Evolutionary conservation across 1,140 invertebrate species (phyloP).

Genomic region (Philopotamus ludificatus): DNA sequence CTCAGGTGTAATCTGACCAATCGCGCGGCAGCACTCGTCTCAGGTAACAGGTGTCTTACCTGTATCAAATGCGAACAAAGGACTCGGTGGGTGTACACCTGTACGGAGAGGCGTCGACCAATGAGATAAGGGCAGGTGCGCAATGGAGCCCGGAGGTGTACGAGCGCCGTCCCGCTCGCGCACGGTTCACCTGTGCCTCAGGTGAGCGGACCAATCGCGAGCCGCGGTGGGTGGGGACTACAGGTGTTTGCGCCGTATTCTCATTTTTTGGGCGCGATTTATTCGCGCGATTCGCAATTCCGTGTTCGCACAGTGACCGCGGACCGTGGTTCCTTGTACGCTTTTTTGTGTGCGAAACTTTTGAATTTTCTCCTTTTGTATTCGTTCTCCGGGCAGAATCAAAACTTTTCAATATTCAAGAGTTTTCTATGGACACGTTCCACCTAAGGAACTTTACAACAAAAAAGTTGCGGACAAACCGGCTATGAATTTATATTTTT

Average conservation of each 20-base stretch:
- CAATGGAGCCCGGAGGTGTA: neutral
- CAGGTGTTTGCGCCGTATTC: too few relatives aligned
- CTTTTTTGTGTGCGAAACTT: slow-evolving; percentile 40
- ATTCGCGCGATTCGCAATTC: too few relatives aligned
- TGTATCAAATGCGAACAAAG: slow-evolving; percentile 18
- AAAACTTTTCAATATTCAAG: slow-evolving; percentile 42
- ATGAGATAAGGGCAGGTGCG: slow-evolving; percentile 37
- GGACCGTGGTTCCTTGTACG: slow-evolving; percentile 40
- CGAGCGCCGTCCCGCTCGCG: neutral
- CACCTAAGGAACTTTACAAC: slow-evolving; percentile 37
- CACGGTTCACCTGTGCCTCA: slow-evolving; percentile 19
- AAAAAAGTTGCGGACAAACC: slow-evolving; percentile 38
- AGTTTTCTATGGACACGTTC: slow-evolving; percentile 39
- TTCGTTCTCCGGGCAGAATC: slow-evolving; percentile 24
- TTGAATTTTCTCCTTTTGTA: slow-evolving; percentile 37
- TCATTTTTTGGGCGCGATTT: too few relatives aligned
- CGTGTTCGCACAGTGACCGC: slow-evolving; percentile 39
- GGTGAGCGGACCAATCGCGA: slow-evolving; percentile 34
- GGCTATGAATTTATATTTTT: slow-evolving; percentile 35
- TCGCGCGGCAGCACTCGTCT: neutral
- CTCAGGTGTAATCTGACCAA: slow-evolving; percentile 14
- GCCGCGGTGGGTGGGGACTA: too few relatives aligned
- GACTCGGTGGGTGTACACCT: neutral
- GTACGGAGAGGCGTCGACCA: slow-evolving; percentile 27
- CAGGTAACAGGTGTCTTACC: slow-evolving; percentile 24